Percentiles rank a stretch among this genome's conserved stretches.
Conservation (phyloP, 2,888 invertebrate genomes). For the Acronicta aceris region DNA sequence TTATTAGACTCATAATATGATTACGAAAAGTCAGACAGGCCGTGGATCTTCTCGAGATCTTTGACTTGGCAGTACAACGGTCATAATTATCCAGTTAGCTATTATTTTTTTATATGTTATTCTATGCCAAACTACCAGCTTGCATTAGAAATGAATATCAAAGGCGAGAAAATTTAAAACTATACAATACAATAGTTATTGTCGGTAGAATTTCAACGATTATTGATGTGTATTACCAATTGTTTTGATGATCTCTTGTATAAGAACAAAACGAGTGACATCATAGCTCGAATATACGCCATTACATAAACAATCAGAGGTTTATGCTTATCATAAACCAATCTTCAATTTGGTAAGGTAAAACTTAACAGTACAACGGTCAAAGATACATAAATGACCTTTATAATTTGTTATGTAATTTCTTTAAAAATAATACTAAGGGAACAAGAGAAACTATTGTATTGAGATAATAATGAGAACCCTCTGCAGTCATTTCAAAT, state of each 20-base stretch:
- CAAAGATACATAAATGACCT: constrained; percentile 38
- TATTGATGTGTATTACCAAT: constrained; percentile 2
- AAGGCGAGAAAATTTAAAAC: no score
- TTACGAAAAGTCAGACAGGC: no score
- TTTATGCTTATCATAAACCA: constrained; percentile 25
- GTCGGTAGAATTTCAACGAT: constrained; percentile 17
- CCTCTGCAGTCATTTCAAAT: constrained; percentile 50
- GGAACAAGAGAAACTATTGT: constrained; percentile 46
- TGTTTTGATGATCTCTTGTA: constrained; percentile 1
- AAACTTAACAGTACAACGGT: constrained; percentile 38
- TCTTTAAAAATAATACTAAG: constrained; percentile 26
- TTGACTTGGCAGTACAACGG: no score
- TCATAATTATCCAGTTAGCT: no score
- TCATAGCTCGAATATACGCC: background rate
- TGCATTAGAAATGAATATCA: no score
- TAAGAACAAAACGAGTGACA: constrained; percentile 13
- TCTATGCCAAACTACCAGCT: no score
- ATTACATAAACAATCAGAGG: constrained; percentile 17
- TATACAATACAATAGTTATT: constrained; percentile 29
- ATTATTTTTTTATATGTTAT: no score
- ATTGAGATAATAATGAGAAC: constrained; percentile 52
- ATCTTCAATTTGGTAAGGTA: constrained; percentile 29
- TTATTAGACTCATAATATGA: no score
- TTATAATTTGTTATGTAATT: constrained; percentile 41
- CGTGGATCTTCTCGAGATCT: no score